phyloP scores from a whole-genome alignment of 2,113 vertebrate genomes.

The Caretta caretta region DNA sequence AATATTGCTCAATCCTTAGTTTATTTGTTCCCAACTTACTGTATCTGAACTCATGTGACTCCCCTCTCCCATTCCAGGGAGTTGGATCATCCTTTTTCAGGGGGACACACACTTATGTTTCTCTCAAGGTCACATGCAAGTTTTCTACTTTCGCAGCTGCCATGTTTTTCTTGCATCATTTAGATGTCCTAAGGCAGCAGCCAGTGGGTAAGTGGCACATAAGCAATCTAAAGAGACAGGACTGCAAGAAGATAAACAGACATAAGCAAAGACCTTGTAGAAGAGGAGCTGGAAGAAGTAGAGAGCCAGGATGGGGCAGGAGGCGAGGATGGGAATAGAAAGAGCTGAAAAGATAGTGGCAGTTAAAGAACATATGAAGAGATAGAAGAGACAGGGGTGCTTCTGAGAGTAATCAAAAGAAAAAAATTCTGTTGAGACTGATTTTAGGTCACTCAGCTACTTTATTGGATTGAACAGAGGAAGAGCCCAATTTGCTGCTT shows the following conservation, averaged over 20 bases:
- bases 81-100: background rate
- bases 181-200: background rate
- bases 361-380: background rate
- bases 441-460: background rate
- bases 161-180: background rate
- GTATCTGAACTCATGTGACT: background rate
- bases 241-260: background rate
- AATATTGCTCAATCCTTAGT: background rate
- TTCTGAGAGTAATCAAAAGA: background rate
- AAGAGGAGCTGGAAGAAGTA: background rate
- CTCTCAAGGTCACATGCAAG: fast-evolving
- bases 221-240: background rate
- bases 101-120: background rate
- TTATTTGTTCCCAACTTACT: background rate
- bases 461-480: background rate
- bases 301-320: background rate
- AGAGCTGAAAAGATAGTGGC: background rate
- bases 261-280: background rate
- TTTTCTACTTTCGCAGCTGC: background rate
- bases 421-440: background rate
- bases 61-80: background rate
- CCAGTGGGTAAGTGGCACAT: background rate
- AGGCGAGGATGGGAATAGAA: background rate
- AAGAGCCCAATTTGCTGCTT: fast-evolving
- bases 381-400: background rate